Evolutionary conservation across 35 echinoderm and acorn worm genomes (phyloP).

Genomic region (Apostichopus japonicus): DNA sequence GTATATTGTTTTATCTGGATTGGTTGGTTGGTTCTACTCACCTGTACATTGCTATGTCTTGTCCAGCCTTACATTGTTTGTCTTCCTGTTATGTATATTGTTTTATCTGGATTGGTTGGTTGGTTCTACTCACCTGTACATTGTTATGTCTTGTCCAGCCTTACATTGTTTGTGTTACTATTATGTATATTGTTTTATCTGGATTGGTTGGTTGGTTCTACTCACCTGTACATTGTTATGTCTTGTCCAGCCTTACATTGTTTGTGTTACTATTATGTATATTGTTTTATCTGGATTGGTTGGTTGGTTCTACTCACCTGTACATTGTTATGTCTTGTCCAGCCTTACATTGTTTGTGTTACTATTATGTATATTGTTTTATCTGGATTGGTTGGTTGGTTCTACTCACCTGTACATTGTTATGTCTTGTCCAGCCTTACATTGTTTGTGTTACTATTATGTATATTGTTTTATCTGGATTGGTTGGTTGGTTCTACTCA

Average conservation of each 20-base stretch:
- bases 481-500: constrained; percentile 18
- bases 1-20: no score
- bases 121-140: constrained; percentile 78
- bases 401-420: constrained; percentile 84
- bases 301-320: constrained; percentile 63
- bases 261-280: background rate
- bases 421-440: constrained; percentile 26
- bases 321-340: constrained; percentile 78
- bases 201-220: background rate
- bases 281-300: no score
- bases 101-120: no score
- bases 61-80: background rate
- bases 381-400: no score
- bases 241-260: background rate
- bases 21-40: constrained; percentile 18
- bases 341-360: background rate
- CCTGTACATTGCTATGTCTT: constrained; percentile 87
- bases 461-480: no score
- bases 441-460: background rate
- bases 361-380: background rate
- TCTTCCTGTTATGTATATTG: background rate
- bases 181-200: background rate
- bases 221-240: constrained; percentile 88
- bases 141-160: constrained; percentile 58
- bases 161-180: background rate